These are phyloP conservation scores for Philopotamus ludificatus DNA, from an alignment of 1,140 invertebrate species.

Conservation along the genomic window DNA sequence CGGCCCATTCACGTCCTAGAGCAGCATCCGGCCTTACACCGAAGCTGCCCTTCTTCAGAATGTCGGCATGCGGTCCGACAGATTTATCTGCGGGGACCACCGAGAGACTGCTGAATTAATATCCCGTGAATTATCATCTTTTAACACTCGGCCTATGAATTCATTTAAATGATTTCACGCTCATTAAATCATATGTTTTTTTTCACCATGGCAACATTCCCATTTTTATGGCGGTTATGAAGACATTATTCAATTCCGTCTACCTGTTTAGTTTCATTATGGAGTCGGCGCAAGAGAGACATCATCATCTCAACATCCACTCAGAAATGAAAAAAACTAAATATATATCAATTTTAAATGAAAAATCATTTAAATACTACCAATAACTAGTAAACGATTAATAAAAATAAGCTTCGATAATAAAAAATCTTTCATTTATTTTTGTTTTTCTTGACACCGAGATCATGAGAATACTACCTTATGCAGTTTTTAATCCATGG, in stretches of 20 bases:
- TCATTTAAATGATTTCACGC: constrained; percentile 24
- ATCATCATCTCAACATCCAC: not conserved
- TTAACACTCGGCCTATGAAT: constrained; percentile 19
- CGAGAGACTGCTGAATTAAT: constrained; percentile 10
- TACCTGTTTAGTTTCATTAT: not conserved
- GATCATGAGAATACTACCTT: no score
- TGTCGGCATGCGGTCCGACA: constrained; percentile 10
- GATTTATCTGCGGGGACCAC: constrained; percentile 18
- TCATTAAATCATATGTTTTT: constrained; percentile 15
- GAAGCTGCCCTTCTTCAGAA: not conserved
- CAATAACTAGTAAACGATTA: no score
- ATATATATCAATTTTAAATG: no score
- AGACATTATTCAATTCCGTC: constrained; percentile 1
- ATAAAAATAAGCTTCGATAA: no score
- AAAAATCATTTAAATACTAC: no score
- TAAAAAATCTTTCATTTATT: no score
- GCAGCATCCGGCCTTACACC: constrained; percentile 12
- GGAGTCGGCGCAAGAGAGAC: not conserved
- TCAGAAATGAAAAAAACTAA: not conserved
- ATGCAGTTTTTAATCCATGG: no score
- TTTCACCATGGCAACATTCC: not conserved
- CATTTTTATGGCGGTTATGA: not conserved
- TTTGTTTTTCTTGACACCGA: no score
- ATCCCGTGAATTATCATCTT: constrained; percentile 21
- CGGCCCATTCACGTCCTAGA: not conserved